phyloP scores from a whole-genome alignment of 2,113 vertebrate species.

The Hyperopisus bebe region DNA sequence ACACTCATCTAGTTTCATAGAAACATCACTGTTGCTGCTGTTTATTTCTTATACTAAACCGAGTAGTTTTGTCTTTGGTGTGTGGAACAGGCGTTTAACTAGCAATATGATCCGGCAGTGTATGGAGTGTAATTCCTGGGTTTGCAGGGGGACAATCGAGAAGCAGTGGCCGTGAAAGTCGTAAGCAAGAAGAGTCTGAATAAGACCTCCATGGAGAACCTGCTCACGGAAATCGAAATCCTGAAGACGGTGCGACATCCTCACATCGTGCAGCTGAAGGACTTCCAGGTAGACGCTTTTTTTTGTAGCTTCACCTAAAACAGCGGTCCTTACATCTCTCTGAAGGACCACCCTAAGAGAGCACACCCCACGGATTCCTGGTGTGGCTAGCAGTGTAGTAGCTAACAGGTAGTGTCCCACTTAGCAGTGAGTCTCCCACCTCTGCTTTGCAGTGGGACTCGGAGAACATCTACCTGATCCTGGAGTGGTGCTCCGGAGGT shows the following conservation, averaged over 20 bases:
- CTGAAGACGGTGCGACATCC: conserved; percentile 84
- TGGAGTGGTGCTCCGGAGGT: conserved; percentile 92
- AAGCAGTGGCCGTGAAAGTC: conserved; percentile 92
- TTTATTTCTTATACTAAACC: neutral
- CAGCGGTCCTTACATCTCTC: neutral
- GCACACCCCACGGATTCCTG: neutral
- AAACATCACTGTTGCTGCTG: neutral
- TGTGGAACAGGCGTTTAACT: neutral
- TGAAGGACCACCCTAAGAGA: neutral
- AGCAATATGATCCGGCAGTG: neutral
- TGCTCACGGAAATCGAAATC: conserved; percentile 92
- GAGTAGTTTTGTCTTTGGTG: neutral
- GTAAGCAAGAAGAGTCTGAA: conserved; percentile 89
- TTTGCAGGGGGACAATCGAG: conserved; percentile 72
- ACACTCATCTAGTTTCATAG: neutral
- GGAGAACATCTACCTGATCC: conserved; percentile 91
- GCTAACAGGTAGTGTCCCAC: neutral
- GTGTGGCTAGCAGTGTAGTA: neutral
- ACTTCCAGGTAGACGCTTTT: conserved; percentile 75
- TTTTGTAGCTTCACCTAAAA: neutral
- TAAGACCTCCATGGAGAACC: conserved; percentile 82
- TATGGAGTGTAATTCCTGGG: neutral
- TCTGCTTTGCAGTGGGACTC: conserved; percentile 75
- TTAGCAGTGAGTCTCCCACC: neutral
- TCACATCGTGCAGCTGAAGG: conserved; percentile 89